These are phyloP conservation scores for Danaus plexippus DNA, from an alignment of 1,140 invertebrate species.

Conservation along the genomic window DNA sequence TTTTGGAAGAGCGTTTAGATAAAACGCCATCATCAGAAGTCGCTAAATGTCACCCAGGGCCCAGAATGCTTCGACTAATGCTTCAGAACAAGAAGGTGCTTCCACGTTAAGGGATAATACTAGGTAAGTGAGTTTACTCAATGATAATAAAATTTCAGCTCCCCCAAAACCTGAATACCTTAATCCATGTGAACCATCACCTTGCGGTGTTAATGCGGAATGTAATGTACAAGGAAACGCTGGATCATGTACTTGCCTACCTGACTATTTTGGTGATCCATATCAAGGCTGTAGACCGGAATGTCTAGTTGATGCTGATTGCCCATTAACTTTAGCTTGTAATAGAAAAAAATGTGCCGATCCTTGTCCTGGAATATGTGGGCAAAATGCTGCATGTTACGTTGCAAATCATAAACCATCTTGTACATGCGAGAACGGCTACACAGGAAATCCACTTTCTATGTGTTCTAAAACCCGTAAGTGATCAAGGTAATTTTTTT, in stretches of 20 bases:
- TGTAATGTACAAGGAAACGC: slow-evolving; percentile 75
- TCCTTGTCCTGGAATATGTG: slow-evolving; percentile 86
- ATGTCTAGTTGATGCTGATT: slow-evolving; percentile 85
- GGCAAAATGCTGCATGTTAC: slow-evolving; percentile 83
- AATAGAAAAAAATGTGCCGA: slow-evolving; percentile 84
- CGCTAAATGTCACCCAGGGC: slow-evolving; percentile 58
- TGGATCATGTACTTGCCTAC: slow-evolving; percentile 80
- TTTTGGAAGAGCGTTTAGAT: slow-evolving; percentile 60
- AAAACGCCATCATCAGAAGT: slow-evolving; percentile 52
- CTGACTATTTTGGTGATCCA: slow-evolving; percentile 84
- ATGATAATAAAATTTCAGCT: slow-evolving; percentile 59
- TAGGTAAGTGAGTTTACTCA: slow-evolving; percentile 56
- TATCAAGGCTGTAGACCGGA: slow-evolving; percentile 85
- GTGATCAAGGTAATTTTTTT: slow-evolving; percentile 16
- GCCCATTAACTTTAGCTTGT: slow-evolving; percentile 81
- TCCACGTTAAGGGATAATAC: slow-evolving; percentile 49
- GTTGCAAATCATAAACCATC: slow-evolving; percentile 84
- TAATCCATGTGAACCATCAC: slow-evolving; percentile 81
- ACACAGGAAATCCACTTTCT: slow-evolving; percentile 82
- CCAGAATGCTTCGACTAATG: slow-evolving; percentile 69
- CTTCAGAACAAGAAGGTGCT: slow-evolving; percentile 65
- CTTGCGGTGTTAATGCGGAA: slow-evolving; percentile 83
- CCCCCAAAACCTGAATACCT: slow-evolving; percentile 58
- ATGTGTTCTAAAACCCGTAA: slow-evolving; percentile 70
- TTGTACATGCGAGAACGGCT: slow-evolving; percentile 83